Evolutionary conservation across 1,140 invertebrate species (phyloP).

Genomic region (Neodiprion fabricii): DNA sequence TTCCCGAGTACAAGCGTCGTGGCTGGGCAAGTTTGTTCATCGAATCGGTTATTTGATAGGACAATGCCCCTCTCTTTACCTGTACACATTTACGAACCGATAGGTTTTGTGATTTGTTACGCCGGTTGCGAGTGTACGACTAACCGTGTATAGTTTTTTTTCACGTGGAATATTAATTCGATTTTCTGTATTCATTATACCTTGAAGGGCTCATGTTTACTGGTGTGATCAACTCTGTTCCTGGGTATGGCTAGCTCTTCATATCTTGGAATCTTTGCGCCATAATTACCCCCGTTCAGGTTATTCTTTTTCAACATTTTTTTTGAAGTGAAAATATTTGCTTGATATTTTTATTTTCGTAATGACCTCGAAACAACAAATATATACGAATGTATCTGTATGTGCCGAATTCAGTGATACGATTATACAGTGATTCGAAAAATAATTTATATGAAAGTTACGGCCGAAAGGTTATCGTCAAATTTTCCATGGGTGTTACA

Average conservation of each 20-base stretch:
- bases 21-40: constrained; percentile 5
- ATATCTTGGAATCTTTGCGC: neutral
- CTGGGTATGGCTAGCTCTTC: neutral
- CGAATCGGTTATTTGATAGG: neutral
- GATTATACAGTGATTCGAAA: neutral
- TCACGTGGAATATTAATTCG: neutral
- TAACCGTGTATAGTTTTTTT: too few species aligned
- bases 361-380: neutral
- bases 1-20: neutral
- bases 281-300: neutral
- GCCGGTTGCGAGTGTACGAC: neutral
- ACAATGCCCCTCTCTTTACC: neutral
- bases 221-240: neutral
- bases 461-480: neutral
- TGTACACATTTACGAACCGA: neutral
- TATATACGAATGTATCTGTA: too few species aligned
- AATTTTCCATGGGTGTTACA: neutral
- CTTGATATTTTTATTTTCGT: neutral
- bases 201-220: neutral
- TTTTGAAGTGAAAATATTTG: neutral
- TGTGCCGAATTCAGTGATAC: too few species aligned
- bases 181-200: neutral
- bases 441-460: neutral
- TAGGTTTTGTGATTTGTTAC: neutral
- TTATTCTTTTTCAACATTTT: neutral